These are phyloP conservation scores for Lepus americanus DNA, from an alignment of 2,113 vertebrate genomes.

Conservation along the genomic window DNA sequence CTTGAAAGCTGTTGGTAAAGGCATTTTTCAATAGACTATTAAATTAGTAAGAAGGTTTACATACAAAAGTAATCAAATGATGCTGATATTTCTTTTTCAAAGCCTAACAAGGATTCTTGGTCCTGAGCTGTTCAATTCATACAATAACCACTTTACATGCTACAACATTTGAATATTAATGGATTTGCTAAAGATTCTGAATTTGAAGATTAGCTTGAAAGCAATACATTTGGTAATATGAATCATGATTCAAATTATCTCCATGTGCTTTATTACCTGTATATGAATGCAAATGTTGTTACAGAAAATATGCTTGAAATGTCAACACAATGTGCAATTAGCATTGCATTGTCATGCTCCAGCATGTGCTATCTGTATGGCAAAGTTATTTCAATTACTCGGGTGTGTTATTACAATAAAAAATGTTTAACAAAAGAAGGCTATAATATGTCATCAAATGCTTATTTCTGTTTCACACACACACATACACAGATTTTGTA, in stretches of 20 bases:
- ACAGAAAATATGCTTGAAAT: constrained; percentile 80
- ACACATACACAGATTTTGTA: background rate
- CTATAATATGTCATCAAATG: constrained; percentile 70
- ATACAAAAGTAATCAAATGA: constrained; percentile 24
- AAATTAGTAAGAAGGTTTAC: constrained; percentile 42
- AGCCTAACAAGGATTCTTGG: constrained; percentile 23
- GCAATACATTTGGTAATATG: constrained; percentile 55
- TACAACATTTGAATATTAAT: constrained; percentile 24
- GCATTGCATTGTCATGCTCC: constrained; percentile 61
- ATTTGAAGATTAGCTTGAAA: constrained; percentile 72
- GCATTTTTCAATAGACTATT: constrained; percentile 46
- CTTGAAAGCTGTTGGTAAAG: constrained; percentile 42
- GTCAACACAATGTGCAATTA: constrained; percentile 74
- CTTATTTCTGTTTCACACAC: constrained; percentile 69
- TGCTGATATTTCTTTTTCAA: constrained; percentile 19
- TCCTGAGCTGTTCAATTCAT: background rate
- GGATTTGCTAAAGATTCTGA: constrained; percentile 23
- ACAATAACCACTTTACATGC: background rate
- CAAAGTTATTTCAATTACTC: constrained; percentile 79
- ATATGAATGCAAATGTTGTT: constrained; percentile 78
- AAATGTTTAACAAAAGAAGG: constrained; percentile 73
- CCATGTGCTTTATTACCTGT: constrained; percentile 62
- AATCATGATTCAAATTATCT: constrained; percentile 59
- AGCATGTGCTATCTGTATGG: constrained; percentile 71
- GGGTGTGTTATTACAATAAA: constrained; percentile 79